A percentile compares a stretch with the other conserved stretches of the same genome.
These are phyloP conservation scores for Muscicapa adusta DNA, from an alignment of 2,113 vertebrate genomes.

Conservation along the genomic window DNA sequence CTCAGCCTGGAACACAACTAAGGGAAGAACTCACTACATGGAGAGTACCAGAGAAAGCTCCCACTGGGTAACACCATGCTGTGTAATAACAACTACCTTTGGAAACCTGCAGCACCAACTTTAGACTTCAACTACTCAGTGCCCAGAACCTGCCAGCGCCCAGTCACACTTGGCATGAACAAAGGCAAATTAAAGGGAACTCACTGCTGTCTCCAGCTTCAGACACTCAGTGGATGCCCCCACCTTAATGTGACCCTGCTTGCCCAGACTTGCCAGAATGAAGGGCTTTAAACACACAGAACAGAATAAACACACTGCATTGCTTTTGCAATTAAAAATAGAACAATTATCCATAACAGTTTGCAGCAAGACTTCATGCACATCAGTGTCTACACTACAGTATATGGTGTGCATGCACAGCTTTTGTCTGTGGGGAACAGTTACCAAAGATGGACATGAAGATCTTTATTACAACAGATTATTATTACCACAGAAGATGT, in stretches of 20 bases:
- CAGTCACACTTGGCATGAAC: background rate
- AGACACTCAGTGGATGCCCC: background rate
- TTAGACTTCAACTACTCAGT: background rate
- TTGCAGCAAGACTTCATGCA: background rate
- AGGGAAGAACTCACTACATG: background rate
- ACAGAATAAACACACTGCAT: background rate
- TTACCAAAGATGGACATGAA: constrained; percentile 43
- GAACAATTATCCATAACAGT: background rate
- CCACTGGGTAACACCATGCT: background rate
- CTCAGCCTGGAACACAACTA: background rate
- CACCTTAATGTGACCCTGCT: background rate
- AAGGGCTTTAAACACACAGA: background rate
- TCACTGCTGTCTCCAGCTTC: background rate
- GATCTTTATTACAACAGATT: background rate
- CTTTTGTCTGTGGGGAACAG: background rate
- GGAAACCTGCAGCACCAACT: background rate
- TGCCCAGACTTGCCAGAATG: background rate
- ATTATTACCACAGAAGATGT: background rate
- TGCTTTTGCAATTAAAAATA: background rate
- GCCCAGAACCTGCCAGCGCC: background rate
- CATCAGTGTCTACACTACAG: background rate
- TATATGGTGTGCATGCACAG: background rate
- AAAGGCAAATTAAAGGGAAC: background rate
- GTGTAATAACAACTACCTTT: background rate
- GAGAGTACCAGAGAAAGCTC: background rate